phyloP scores from a whole-genome alignment of 2,888 invertebrate genomes.

The Lucinisca nassula region DNA sequence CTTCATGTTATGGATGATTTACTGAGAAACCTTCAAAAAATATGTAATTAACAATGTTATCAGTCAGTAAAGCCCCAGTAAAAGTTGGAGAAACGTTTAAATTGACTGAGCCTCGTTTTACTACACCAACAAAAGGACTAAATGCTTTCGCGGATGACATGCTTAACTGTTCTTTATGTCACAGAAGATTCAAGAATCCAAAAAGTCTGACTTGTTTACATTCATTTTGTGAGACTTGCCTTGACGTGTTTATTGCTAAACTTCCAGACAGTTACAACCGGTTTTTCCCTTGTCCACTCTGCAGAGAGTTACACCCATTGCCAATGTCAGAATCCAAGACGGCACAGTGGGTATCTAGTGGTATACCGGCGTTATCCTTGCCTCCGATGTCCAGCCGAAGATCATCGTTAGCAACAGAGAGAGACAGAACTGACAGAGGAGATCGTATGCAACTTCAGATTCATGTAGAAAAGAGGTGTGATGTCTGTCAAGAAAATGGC shows the following conservation, averaged over 20 bases:
- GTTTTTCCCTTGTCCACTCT: slow-evolving; percentile 66
- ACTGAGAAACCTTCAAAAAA: not conserved
- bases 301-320: slow-evolving; percentile 54
- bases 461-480: slow-evolving; percentile 48
- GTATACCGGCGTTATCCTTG: slow-evolving; percentile 20
- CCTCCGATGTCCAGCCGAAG: slow-evolving; percentile 46
- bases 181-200: slow-evolving; percentile 68
- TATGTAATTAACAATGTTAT: not conserved
- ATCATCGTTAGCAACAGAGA: slow-evolving; percentile 42
- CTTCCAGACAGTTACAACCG: slow-evolving; percentile 56
- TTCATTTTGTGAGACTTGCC: slow-evolving; percentile 67
- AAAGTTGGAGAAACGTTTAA: slow-evolving; percentile 64
- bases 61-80: slow-evolving; percentile 34
- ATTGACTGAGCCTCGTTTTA: slow-evolving; percentile 54
- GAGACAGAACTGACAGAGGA: slow-evolving; percentile 26
- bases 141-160: not conserved
- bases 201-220: slow-evolving; percentile 63
- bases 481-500: slow-evolving; percentile 62
- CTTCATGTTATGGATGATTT: too few species aligned
- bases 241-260: slow-evolving; percentile 64
- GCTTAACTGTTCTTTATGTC: slow-evolving; percentile 63
- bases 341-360: not conserved
- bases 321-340: slow-evolving; percentile 28
- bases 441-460: slow-evolving; percentile 51
- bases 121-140: not conserved